Conservation (phyloP, 2,888 invertebrate species). For the Drosophila formosana region DNA sequence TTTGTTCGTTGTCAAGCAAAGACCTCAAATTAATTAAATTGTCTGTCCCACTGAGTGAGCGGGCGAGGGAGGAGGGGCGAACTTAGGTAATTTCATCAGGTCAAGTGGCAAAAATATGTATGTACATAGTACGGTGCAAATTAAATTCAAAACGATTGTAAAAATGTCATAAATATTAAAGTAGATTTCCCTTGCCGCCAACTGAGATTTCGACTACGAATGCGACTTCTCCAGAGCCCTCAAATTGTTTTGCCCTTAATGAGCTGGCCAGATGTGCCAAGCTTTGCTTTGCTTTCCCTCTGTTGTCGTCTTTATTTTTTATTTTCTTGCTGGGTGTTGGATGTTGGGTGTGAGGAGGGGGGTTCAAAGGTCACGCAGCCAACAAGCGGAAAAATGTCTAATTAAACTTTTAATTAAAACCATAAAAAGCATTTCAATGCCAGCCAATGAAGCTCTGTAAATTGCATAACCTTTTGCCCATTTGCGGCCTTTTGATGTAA, state of each 20-base stretch:
- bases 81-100: slow-evolving; percentile 8
- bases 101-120: slow-evolving; percentile 28
- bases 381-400: slow-evolving; percentile 49
- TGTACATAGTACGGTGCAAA: slow-evolving; percentile 17
- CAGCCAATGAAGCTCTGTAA: slow-evolving; percentile 23
- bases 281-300: neutral
- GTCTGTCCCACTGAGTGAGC: slow-evolving; percentile 21
- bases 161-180: slow-evolving; percentile 47
- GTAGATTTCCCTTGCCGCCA: slow-evolving; percentile 22
- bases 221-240: slow-evolving; percentile 13
- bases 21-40: slow-evolving; percentile 73
- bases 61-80: neutral
- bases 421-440: slow-evolving; percentile 61
- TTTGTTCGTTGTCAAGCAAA: slow-evolving; percentile 24
- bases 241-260: slow-evolving; percentile 47
- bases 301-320: neutral
- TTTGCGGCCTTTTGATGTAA: neutral
- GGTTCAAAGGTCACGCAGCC: slow-evolving; percentile 40
- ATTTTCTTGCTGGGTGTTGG: too few relatives aligned
- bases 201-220: slow-evolving; percentile 36
- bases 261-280: slow-evolving; percentile 57
- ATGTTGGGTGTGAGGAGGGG: neutral
- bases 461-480: slow-evolving; percentile 12
- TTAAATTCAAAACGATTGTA: slow-evolving; percentile 42
- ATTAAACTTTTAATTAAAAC: slow-evolving; percentile 76